phyloP scores from a whole-genome alignment of 2,797 vertebrate species.

The Acropternis orthonyx region DNA sequence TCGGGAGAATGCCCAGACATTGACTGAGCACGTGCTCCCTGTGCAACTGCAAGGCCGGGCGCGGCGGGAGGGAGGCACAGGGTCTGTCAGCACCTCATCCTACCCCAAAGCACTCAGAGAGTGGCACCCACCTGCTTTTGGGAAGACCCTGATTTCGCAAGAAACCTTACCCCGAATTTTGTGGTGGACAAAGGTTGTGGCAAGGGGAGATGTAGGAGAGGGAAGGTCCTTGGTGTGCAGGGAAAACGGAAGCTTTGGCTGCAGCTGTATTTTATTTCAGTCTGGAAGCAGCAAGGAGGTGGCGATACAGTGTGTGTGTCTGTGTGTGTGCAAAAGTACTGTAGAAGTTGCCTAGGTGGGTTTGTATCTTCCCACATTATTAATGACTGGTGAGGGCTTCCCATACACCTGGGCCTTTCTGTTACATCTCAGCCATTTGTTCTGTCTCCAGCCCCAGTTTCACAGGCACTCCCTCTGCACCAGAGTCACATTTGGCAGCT shows the following conservation, averaged over 20 bases:
- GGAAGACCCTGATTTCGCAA: neutral
- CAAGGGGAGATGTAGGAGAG: fast-evolving
- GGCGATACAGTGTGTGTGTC: fast-evolving
- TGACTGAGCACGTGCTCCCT: fast-evolving
- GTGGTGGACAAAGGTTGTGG: neutral
- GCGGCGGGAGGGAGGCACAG: fast-evolving
- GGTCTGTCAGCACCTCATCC: neutral
- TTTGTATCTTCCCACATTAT: neutral
- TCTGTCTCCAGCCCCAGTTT: neutral
- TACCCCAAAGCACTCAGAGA: fast-evolving
- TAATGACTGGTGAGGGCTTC: neutral
- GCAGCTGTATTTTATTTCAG: neutral
- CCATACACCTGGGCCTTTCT: fast-evolving
- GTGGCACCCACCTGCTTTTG: neutral
- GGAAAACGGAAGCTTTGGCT: neutral
- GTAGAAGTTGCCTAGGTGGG: fast-evolving
- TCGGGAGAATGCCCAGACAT: neutral
- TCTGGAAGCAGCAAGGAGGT: neutral
- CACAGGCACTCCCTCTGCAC: neutral
- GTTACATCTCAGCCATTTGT: fast-evolving
- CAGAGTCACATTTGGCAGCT: neutral
- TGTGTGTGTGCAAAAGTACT: neutral
- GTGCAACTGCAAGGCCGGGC: fast-evolving
- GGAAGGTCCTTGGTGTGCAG: neutral
- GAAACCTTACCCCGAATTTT: neutral